Conservation (phyloP, 2,113 vertebrate genomes). For the Chamaetylas fuelleborni region DNA sequence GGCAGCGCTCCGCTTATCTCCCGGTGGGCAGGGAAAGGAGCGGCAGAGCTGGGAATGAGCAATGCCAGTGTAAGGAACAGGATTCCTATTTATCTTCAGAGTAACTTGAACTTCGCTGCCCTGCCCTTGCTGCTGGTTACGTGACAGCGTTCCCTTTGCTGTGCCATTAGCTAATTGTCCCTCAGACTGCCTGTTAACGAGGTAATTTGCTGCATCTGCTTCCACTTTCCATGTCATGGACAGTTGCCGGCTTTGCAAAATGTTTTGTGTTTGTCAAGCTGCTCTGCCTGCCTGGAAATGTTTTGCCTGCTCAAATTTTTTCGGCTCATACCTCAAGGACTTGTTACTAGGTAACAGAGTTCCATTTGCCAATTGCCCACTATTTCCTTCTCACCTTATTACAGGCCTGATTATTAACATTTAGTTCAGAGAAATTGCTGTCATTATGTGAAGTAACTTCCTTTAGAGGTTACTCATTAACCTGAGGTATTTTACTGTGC, state of each 20-base stretch:
- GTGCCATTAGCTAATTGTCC: conserved; percentile 64
- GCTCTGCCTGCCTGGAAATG: conserved; percentile 69
- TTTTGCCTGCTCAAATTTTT: conserved; percentile 44
- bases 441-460: conserved; percentile 97
- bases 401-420: conserved; percentile 91
- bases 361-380: conserved; percentile 84
- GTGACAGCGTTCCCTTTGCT: conserved; percentile 46
- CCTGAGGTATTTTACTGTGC: conserved; percentile 86
- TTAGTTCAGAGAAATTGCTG: conserved; percentile 93
- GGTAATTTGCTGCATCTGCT: conserved; percentile 73
- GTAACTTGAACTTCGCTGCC: conserved; percentile 1
- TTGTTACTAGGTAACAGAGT: conserved; percentile 87
- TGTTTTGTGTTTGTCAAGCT: conserved; percentile 74
- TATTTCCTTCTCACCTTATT: conserved; percentile 87
- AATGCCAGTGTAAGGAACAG: rapidly evolving
- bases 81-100: neutral
- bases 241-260: conserved; percentile 67
- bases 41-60: neutral
- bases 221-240: conserved; percentile 73
- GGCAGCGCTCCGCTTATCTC: neutral
- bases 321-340: conserved; percentile 74
- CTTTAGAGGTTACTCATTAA: conserved; percentile 95
- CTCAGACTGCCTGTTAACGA: conserved; percentile 55
- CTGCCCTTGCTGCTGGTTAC: neutral
- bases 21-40: neutral